These are phyloP conservation scores for Phoxinus dragarum DNA, from an alignment of 2,797 vertebrate species.

Conservation along the genomic window DNA sequence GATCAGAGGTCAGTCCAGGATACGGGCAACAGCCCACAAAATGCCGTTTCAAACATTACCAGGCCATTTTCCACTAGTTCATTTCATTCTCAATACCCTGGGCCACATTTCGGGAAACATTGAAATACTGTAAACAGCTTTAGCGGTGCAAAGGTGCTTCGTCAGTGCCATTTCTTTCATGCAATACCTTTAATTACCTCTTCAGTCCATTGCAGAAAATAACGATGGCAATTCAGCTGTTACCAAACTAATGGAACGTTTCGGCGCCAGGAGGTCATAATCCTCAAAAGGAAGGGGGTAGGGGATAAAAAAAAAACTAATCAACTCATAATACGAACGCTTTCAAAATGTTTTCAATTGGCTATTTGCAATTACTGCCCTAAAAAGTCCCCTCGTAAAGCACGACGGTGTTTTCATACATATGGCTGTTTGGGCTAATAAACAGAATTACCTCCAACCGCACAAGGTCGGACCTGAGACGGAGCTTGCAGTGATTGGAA, in stretches of 20 bases:
- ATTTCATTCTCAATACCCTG: constrained; percentile 48
- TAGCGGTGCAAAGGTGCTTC: constrained; percentile 26
- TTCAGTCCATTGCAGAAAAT: constrained; percentile 43
- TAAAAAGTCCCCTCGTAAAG: constrained; percentile 48
- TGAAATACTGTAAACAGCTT: constrained; percentile 30
- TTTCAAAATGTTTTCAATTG: constrained; percentile 42
- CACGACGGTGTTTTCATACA: constrained; percentile 39
- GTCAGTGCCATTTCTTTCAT: constrained; percentile 25
- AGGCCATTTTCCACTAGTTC: constrained; percentile 36
- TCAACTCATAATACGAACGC: constrained; percentile 37
- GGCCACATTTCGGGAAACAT: constrained; percentile 7
- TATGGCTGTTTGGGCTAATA: constrained; percentile 53
- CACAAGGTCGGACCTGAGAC: constrained; percentile 52
- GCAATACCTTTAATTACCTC: constrained; percentile 46
- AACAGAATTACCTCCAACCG: constrained; percentile 43
- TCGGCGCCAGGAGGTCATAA: constrained; percentile 39
- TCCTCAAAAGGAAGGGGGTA: constrained; percentile 13
- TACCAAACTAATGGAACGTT: constrained; percentile 46
- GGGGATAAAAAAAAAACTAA: constrained; percentile 15
- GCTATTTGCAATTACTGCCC: constrained; percentile 45
- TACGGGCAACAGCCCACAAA: constrained; percentile 49
- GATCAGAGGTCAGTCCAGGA: constrained; percentile 57
- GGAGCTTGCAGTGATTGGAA: constrained; percentile 44
- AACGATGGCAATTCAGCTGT: constrained; percentile 32
- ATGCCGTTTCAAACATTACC: constrained; percentile 43